These are phyloP conservation scores for Sebastes cheni DNA, from an alignment of 2,797 vertebrate genomes.

Conservation along the genomic window DNA sequence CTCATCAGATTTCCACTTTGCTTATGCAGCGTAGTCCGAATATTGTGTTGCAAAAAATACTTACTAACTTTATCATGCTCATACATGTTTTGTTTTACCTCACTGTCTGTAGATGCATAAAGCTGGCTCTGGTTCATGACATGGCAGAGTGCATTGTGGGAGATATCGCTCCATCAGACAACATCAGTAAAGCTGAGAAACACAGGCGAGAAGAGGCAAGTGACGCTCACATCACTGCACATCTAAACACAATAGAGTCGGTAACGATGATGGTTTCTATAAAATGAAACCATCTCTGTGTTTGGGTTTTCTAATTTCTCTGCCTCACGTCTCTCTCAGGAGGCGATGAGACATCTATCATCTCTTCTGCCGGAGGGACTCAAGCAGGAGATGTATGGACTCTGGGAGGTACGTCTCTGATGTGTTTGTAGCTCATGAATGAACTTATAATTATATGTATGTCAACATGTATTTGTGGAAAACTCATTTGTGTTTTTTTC, in stretches of 20 bases:
- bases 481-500: background rate
- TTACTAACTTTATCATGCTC: background rate
- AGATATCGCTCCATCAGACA: constrained; percentile 95
- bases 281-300: background rate
- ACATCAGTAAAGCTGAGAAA: constrained; percentile 95
- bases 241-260: background rate
- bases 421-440: background rate
- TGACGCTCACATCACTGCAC: background rate
- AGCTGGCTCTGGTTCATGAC: constrained; percentile 94
- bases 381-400: constrained; percentile 88
- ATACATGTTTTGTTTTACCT: background rate
- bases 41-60: background rate
- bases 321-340: constrained; percentile 69
- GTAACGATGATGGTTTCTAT: background rate
- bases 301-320: background rate
- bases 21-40: background rate
- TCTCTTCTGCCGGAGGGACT: constrained; percentile 86
- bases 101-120: constrained; percentile 87
- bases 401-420: constrained; percentile 88
- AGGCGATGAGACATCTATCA: constrained; percentile 90
- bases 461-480: no score
- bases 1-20: background rate
- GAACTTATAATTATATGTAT: background rate
- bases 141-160: constrained; percentile 99
- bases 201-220: constrained; percentile 91